Base-by-base conservation (phyloP, 2,888 invertebrate species). In the Sphinx pinastri region DNA sequence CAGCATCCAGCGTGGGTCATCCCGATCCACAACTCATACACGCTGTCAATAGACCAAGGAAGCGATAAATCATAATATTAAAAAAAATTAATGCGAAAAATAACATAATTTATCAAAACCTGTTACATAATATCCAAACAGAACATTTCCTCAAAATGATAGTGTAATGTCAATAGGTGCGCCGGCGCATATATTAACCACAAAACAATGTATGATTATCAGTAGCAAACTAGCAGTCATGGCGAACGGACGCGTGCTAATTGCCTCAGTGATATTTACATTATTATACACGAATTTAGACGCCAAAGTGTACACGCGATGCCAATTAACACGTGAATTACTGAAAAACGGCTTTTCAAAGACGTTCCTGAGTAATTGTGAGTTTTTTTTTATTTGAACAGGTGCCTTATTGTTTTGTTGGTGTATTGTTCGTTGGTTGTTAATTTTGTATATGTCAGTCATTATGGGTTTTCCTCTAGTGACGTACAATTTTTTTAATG, bases 341-440 rank as follows among this genome's bases (percentile, higher is more conserved):
- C 80, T 95, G 75, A 95, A 94, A 75, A 95, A 95, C 76, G 95
- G 95, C 76, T 95, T 97, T 79, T 94, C 95, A 75, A 95, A 96
- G 84, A 95, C 95, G 54, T 95, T 95, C 80, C 89, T 97, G 70
- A 96, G 96, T 82, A 96, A 97, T 85, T 97, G 97, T 96, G 88
- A 96, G 96, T 95, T 77, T 45, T 68, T 69, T 63, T 70, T 68
- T 71, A 47, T 60, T 19, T 52, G 19, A 52, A 47, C 47, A 51
- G 31, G 38, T 58, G 58, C 13, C 12, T 12, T 68, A 25, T 68
- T 49, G 47, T 68, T 68, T 45, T 5, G 11, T 47, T 45, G 38
- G 8, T 14, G 31, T 19, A 59, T 68, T 68, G 59, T 68, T 10
- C 57, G 68, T 58, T 31, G n/a, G 8, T 25, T 68, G 13, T 47